These are phyloP conservation scores for Lepidurus arcticus DNA, from an alignment of 1,140 invertebrate species.

Conservation along the genomic window DNA sequence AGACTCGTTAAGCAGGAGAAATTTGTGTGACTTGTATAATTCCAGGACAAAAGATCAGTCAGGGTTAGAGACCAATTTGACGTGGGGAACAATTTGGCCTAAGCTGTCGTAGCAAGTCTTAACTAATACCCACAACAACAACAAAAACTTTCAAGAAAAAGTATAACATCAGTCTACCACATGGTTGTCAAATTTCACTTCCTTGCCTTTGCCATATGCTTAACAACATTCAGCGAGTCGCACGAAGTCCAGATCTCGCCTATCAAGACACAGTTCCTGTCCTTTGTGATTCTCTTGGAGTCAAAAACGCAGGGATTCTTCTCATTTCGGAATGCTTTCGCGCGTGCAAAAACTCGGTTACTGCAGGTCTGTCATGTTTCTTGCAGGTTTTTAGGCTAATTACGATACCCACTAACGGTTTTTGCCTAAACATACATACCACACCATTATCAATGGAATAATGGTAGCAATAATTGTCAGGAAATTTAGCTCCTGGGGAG, in stretches of 20 bases:
- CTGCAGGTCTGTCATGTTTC: too few species aligned
- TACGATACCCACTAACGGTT: too few species aligned
- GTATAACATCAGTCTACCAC: not conserved
- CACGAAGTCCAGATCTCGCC: not conserved
- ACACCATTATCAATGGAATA: too few species aligned
- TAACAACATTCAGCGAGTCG: not conserved
- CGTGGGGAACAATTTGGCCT: not conserved
- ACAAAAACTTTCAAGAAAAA: not conserved
- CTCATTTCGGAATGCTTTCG: too few species aligned
- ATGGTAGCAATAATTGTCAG: too few species aligned
- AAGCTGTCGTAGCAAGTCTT: not conserved
- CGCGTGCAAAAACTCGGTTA: too few species aligned
- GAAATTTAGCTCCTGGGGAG: too few species aligned
- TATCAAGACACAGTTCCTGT: not conserved
- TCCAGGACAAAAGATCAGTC: not conserved
- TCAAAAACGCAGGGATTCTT: too few species aligned
- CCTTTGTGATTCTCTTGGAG: too few species aligned
- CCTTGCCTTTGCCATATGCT: not conserved
- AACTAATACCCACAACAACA: not conserved
- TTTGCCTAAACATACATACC: too few species aligned
- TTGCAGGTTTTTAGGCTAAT: too few species aligned
- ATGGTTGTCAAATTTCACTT: not conserved
- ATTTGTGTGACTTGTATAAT: not conserved
- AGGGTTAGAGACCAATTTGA: not conserved
- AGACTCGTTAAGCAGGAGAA: not conserved